Evolutionary conservation across 2,113 vertebrate species (phyloP).

Genomic region (Anoplopoma fimbria): DNA sequence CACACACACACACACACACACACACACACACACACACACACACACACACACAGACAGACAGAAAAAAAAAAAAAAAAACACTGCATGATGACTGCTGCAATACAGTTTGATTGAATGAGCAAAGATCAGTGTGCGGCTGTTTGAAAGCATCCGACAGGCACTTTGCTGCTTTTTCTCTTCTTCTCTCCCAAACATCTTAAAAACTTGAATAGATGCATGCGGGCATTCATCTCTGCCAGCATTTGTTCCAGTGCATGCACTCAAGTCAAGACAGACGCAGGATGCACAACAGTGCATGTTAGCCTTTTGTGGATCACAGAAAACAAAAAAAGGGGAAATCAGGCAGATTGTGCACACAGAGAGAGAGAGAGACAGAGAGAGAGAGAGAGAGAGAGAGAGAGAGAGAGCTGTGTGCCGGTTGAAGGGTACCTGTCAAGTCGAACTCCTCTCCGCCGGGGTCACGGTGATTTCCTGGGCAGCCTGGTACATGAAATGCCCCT

Average conservation of each 20-base stretch:
- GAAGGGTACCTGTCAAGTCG: conserved; percentile 84
- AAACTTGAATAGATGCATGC: conserved; percentile 74
- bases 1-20: conserved; percentile 63
- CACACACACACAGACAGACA: conserved; percentile 26
- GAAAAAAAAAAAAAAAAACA: conserved; percentile 29
- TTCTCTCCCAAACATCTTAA: conserved; percentile 44
- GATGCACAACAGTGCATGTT: conserved; percentile 49
- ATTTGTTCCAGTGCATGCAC: conserved; percentile 75
- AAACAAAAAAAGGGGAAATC: conserved; percentile 34
- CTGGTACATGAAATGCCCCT: conserved; percentile 79
- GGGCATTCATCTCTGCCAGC: conserved; percentile 53
- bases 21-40: conserved; percentile 58
- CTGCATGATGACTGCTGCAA: conserved; percentile 79
- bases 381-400: no score
- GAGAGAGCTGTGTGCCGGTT: no score
- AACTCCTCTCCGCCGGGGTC: conserved; percentile 83
- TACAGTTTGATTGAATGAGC: conserved; percentile 69
- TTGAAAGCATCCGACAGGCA: conserved; percentile 60
- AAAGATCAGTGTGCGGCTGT: conserved; percentile 55
- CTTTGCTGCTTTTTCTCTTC: conserved; percentile 53
- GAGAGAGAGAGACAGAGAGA: no score
- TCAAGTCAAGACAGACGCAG: conserved; percentile 74
- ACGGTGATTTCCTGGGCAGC: conserved; percentile 78
- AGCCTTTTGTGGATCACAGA: conserved; percentile 58
- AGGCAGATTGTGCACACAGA: conserved; percentile 44